These are phyloP conservation scores for Eustalomyia histrio DNA, from an alignment of 2,888 invertebrate genomes.

Conservation along the genomic window DNA sequence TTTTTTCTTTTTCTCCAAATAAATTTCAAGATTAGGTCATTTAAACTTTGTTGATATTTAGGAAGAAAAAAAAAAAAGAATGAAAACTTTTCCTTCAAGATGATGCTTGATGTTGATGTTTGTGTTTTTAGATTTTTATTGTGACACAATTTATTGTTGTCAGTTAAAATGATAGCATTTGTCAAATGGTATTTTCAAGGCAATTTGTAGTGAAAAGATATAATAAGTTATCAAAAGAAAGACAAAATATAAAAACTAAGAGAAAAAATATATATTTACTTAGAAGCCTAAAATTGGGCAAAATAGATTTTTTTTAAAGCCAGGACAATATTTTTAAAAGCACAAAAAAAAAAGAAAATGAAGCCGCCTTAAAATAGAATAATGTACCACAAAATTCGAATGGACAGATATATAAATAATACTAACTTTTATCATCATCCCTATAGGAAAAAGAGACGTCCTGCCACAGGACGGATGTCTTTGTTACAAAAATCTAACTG, in stretches of 20 bases:
- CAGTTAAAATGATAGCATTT: slow-evolving; percentile 60
- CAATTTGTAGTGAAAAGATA: slow-evolving; percentile 45
- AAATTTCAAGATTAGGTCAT: slow-evolving; percentile 4
- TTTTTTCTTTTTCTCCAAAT: no score
- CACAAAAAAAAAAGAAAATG: not conserved
- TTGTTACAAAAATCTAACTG: no score
- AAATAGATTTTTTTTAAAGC: slow-evolving; percentile 37
- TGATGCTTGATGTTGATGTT: slow-evolving; percentile 7
- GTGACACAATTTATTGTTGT: slow-evolving; percentile 59
- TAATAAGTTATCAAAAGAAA: not conserved
- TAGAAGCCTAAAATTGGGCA: slow-evolving; percentile 55
- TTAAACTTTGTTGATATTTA: slow-evolving; percentile 1
- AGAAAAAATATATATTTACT: slow-evolving; percentile 15
- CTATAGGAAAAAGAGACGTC: no score
- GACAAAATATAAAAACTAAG: not conserved
- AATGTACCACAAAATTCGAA: not conserved
- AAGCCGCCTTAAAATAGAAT: slow-evolving; percentile 28
- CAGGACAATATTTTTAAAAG: slow-evolving; percentile 12
- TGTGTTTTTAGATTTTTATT: slow-evolving; percentile 25
- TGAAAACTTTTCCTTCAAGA: not conserved
- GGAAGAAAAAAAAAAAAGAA: not conserved
- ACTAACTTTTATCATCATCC: no score
- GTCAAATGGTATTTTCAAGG: slow-evolving; percentile 56
- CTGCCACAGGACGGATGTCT: no score
- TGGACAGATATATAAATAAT: no score